A percentile compares a stretch with the other conserved stretches of the same genome.
Conservation (phyloP, 2,797 vertebrate species). For the Labeo calbasu region DNA sequence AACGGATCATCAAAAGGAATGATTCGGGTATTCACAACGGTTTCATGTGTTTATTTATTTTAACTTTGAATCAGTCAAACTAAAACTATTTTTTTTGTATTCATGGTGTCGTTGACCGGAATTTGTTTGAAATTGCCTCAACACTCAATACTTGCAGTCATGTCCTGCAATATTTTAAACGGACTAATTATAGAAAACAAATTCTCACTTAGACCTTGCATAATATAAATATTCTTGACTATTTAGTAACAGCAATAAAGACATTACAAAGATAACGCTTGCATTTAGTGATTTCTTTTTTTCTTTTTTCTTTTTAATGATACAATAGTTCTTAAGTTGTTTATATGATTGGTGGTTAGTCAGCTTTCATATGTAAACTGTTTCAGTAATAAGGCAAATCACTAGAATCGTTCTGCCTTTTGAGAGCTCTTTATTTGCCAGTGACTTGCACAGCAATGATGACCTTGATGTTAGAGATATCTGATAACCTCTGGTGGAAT, state of each 20-base stretch:
- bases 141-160: too few relatives aligned
- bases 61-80: neutral
- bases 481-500: slow-evolving; percentile 24
- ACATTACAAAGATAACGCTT: neutral
- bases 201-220: neutral
- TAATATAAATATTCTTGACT: neutral
- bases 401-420: neutral
- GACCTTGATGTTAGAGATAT: slow-evolving; percentile 35
- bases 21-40: neutral
- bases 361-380: neutral
- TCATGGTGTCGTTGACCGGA: neutral
- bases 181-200: neutral
- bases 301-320: neutral
- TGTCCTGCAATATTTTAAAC: neutral
- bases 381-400: slow-evolving; percentile 11
- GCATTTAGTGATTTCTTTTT: neutral
- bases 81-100: neutral
- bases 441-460: slow-evolving; percentile 20
- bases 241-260: neutral
- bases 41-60: neutral
- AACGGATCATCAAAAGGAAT: neutral
- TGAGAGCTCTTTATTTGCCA: slow-evolving; percentile 30
- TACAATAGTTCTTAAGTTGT: neutral
- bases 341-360: neutral
- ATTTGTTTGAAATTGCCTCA: neutral